Evolutionary conservation across 2,797 vertebrate genomes (phyloP), one percentile per base, ranked within the genome.

Genomic region (Platyrinchus mystaceus): DNA sequence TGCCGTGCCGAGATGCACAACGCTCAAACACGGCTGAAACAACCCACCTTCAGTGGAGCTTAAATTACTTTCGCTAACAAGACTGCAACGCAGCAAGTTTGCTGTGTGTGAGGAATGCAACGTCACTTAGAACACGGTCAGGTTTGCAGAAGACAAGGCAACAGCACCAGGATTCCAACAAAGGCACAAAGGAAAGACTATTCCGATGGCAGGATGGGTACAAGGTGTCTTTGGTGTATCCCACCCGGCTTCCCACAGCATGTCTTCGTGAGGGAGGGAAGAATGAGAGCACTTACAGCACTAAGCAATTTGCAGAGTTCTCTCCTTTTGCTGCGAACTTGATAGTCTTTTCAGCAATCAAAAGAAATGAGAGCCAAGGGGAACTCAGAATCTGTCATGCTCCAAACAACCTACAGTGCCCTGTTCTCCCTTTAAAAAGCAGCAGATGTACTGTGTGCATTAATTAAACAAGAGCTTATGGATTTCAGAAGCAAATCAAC

Each of bases 401-500:
- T 94, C 84, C 80, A 87, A 96, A 73, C 93, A 95, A 90, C 84
- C 74, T 77, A 47, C 91, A 75, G 77, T 10, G 71, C 78, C 80
- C 93, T 58, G 75, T 68, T 94, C 94, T 96, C 83, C 84, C 86
- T 94, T 90, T 90, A 90, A 90, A 96, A 92, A 85, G 95, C 95
- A 95, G 93, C 93, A 96, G 95, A 96, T 96, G 96, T 87, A 95
- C 92, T 71, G 84, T 83, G 92, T 83, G 91, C 95, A 90, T 95
- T 96, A 94, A 97, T 97, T 97, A 96, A 96, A 94, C 94, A 92
- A 87, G 84, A 96, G 94, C 95, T 93, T 95, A 95, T 93, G 91
- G 94, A 94, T 93, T 95, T 96, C 93, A 95, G 94, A 91, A 93
- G 88, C 83, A 96, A 96, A 93, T 94, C 93, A 90, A 95, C 95